Conservation (phyloP, 1,140 invertebrate genomes). For the Mercenaria mercenaria region DNA sequence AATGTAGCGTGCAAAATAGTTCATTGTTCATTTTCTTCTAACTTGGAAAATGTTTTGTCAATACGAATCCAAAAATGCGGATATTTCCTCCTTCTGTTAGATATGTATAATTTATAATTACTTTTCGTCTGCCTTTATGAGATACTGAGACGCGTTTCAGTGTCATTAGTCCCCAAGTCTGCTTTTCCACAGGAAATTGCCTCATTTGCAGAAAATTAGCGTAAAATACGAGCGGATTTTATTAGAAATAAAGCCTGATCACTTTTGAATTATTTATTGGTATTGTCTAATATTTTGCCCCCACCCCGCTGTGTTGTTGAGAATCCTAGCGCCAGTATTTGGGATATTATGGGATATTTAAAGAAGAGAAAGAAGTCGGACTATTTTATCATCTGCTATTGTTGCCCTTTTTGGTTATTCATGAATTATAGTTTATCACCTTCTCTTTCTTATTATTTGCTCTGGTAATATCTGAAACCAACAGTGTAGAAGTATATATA, state of each 20-base stretch:
- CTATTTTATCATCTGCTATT: neutral
- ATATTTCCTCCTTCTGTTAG: neutral
- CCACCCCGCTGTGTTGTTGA: neutral
- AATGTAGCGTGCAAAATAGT: neutral
- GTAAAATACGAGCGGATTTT: slow-evolving; percentile 43
- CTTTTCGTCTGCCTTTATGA: neutral
- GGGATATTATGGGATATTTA: neutral
- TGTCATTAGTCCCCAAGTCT: neutral
- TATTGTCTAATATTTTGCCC: slow-evolving; percentile 34
- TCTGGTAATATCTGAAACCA: neutral
- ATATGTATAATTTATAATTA: slow-evolving; percentile 27
- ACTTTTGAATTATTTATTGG: slow-evolving; percentile 63
- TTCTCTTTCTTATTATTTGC: neutral
- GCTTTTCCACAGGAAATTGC: slow-evolving; percentile 48
- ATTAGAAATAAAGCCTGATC: slow-evolving; percentile 61
- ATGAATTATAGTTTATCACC: neutral
- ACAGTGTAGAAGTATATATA: neutral
- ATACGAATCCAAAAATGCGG: neutral
- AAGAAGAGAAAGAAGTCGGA: neutral
- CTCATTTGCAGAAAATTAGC: slow-evolving; percentile 51
- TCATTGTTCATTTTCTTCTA: neutral
- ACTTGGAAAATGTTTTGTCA: slow-evolving; percentile 7
- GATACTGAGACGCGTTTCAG: neutral
- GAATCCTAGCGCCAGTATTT: neutral
- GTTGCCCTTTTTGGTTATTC: slow-evolving; percentile 2